Percentiles rank a stretch among this genome's conserved stretches.
Conservation (phyloP, 2,797 vertebrate species). For the Diglossa cyanea region DNA sequence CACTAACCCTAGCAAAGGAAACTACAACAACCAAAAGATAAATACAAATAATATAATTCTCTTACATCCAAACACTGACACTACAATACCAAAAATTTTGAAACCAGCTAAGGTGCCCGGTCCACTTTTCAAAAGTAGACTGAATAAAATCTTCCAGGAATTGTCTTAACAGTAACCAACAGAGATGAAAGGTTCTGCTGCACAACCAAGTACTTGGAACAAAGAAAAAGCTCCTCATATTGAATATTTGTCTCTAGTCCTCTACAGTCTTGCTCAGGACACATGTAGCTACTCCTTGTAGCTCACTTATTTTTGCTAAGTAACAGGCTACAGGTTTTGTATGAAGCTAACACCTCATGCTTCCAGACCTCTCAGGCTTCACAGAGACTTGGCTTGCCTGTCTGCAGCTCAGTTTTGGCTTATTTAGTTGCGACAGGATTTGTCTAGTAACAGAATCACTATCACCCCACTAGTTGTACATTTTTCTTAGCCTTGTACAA, state of each 20-base stretch:
- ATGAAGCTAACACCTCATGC: neutral
- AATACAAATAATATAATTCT: neutral
- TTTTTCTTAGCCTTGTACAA: neutral
- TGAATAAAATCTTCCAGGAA: neutral
- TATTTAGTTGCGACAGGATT: neutral
- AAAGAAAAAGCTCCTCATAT: neutral
- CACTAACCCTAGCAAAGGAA: neutral
- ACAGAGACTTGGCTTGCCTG: accelerated
- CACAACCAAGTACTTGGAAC: neutral
- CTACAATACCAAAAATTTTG: neutral
- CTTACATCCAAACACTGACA: neutral
- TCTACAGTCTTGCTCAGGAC: neutral
- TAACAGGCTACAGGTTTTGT: neutral
- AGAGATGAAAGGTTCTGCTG: neutral
- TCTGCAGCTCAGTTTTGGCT: neutral
- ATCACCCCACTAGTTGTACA: neutral
- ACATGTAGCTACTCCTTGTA: neutral
- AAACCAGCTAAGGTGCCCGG: neutral
- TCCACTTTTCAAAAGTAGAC: neutral
- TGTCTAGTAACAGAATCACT: neutral
- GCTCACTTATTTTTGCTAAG: neutral
- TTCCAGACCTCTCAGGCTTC: neutral
- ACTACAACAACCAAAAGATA: neutral
- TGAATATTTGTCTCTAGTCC: neutral
- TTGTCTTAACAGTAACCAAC: neutral